Base-by-base conservation (phyloP, 2,113 vertebrate genomes). In the Anas platyrhynchos region DNA sequence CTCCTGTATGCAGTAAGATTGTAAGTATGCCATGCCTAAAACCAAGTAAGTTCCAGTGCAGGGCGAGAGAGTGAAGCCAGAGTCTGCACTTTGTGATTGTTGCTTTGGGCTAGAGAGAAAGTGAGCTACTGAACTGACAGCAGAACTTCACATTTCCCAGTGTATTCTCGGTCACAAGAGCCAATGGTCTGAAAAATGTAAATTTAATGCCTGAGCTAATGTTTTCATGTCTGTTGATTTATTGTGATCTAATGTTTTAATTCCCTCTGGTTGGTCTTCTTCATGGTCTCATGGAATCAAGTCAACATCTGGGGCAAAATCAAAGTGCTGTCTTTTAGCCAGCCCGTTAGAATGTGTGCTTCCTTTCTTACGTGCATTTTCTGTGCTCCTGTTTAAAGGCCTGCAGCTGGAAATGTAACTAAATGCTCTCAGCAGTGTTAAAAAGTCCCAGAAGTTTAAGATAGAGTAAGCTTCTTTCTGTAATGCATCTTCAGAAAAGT, bases 121-220 rank as follows among this genome's bases (percentile, higher is more conserved):
- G 38, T 89, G 84, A 93, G 71, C 84, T 73, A 62, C 67, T 83
- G 86, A 94, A 87, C 66, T 73, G 74, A 76, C 54, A 62, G 84
- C 27, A 95, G 82, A 89, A 96, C 78, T 94, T 94, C 36, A 26
- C 2, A 87, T 94, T 96, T 94, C 87, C 71, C 87, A 67, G 36
- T 95, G 73, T 92, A 56, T 94, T 94, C 91, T 96, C 84, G 87
- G 87, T 96, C 91, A 91, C 36, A 83, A 87, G 82, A 96, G 62
- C 93, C 95, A 92, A 93, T 95, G 95, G 63, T 94, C 91, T 95
- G 89, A 94, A 95, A 95, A 96, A 95, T 85, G 63, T 94, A 94
- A 79, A 94, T 94, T 96, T 94, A 94, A 94, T 97, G 91, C 91
- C 74, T 95, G 81, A 96, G 87, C 84, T 95, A 62, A 91, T 96